Evolutionary conservation across 2,113 vertebrate species (phyloP).

Genomic region (Phasianus colchicus): DNA sequence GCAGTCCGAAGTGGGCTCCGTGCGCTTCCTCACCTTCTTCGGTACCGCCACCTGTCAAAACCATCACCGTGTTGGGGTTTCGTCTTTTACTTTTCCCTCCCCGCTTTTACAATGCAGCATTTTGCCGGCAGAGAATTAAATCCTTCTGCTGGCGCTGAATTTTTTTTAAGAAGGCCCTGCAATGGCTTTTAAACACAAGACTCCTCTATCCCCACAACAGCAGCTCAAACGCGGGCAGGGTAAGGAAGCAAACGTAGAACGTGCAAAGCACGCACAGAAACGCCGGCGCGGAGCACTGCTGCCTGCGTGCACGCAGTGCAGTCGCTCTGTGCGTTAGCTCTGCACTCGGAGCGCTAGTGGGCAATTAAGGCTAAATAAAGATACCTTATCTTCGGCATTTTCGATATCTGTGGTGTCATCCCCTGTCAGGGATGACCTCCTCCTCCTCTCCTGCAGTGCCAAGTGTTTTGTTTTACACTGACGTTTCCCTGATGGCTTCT

Average conservation of each 20-base stretch:
- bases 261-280: background rate
- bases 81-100: background rate
- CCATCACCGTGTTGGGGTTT: background rate
- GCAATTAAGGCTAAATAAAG: conserved; percentile 69
- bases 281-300: background rate
- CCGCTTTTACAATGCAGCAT: background rate
- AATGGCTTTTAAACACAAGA: background rate
- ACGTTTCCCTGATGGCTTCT: conserved; percentile 98
- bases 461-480: conserved; percentile 99
- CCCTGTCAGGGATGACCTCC: conserved; percentile 75
- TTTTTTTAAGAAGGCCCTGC: background rate
- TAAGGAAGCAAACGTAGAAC: background rate
- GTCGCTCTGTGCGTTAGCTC: conserved; percentile 36
- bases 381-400: conserved; percentile 85
- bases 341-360: background rate
- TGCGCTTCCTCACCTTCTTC: conserved; percentile 80
- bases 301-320: background rate
- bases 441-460: conserved; percentile 87
- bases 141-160: background rate
- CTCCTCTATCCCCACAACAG: background rate
- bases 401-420: conserved; percentile 81
- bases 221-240: background rate
- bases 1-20: conserved; percentile 76
- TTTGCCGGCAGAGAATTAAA: background rate
- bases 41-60: conserved; percentile 76